phyloP scores from a whole-genome alignment of 2,888 invertebrate genomes.

The Ophioninae sp. region DNA sequence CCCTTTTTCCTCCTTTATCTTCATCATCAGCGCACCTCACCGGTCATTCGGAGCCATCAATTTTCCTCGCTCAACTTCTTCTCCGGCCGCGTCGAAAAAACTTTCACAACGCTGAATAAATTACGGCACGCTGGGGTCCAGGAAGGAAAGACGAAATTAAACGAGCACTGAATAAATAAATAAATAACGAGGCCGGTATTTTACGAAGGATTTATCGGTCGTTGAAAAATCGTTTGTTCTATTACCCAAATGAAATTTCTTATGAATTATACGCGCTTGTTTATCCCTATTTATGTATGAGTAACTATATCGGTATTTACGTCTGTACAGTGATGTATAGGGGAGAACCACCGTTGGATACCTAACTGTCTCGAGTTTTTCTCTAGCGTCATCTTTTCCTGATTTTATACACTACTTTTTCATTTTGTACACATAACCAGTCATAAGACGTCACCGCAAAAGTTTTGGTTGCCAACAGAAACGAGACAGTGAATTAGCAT shows the following conservation, averaged over 20 bases:
- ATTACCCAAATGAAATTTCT: conserved; percentile 20
- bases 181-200: conserved; percentile 6
- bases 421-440: too few relatives aligned
- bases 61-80: conserved; percentile 39
- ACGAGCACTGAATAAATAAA: neutral
- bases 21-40: conserved; percentile 44
- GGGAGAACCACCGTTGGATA: too few relatives aligned
- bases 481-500: too few relatives aligned
- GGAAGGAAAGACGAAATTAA: neutral
- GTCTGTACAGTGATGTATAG: conserved; percentile 3
- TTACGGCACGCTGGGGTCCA: neutral
- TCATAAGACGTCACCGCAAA: too few relatives aligned
- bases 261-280: neutral
- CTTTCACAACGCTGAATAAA: conserved; percentile 50
- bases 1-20: conserved; percentile 45
- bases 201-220: conserved; percentile 29
- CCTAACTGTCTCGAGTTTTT: too few relatives aligned
- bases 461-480: too few relatives aligned
- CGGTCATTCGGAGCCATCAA: conserved; percentile 56
- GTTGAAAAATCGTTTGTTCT: conserved; percentile 15
- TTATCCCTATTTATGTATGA: neutral
- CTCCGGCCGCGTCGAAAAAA: conserved; percentile 13
- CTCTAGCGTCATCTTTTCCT: too few relatives aligned
- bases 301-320: neutral
- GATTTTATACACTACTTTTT: too few relatives aligned